Base-by-base conservation (phyloP, 2,888 invertebrate genomes). In the Cyrtodaria siliqua region DNA sequence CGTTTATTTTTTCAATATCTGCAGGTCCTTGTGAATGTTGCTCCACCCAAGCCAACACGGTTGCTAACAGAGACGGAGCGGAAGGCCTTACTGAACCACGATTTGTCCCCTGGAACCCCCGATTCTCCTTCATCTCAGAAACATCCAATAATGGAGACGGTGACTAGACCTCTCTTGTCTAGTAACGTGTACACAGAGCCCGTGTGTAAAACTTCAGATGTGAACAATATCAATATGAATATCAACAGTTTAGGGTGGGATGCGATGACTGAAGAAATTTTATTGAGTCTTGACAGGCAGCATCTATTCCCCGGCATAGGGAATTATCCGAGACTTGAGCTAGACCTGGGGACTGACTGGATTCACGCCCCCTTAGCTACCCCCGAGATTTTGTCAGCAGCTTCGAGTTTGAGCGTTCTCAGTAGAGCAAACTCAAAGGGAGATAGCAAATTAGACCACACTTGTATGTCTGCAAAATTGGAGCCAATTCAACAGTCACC, bases 311-410 rank as follows among this genome's bases (percentile, higher is more conserved):
- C 80, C 3, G 75, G 73, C 1, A 50, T 78, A 2, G 77, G 77
- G 44, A 70, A 81, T 40, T 68, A 76, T 47, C 74, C 80, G 6
- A 69, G 79, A 40, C 57, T 83, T 40, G 78, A 84, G 18, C 67
- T 85, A 44, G 81, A 83, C 53, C 47, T 86, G 24, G 82, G 83
- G 27, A 75, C 74, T 27, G 82, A 83, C 18, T 63, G 76, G 53
- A 83, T 85, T 2, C 75, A 77, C 74, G 97, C 97, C 0, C 97
- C 97, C 0, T 91, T 97, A 24, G 97, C 97, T 12, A 96, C 96
- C 61, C 96, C 97, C 0, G 97, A 97, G 91, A 96, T 96, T 0
- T 92, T 97, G 16, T 96, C 96, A 0, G 96, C 96, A 91, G 95
- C 96, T n/a, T 96, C 96, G 2, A 96, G 96, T 90, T 95, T 96